Percentiles rank a stretch among this genome's conserved stretches.
Evolutionary conservation across 2,113 vertebrate species (phyloP).

Genomic region (Dasyprocta punctata): DNA sequence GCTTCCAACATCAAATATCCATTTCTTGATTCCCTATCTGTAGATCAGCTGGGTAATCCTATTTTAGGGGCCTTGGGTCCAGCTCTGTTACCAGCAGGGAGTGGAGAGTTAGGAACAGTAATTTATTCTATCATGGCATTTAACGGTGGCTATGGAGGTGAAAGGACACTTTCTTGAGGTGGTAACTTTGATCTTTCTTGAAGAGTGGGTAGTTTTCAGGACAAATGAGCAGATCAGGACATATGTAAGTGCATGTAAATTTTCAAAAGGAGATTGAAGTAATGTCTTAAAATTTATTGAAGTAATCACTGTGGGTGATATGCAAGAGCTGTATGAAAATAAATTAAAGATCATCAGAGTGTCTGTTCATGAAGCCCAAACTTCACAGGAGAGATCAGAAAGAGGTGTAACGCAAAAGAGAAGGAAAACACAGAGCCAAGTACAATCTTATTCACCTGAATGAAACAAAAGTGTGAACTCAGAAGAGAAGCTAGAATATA

Average conservation of each 20-base stretch:
- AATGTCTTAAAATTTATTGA: not conserved
- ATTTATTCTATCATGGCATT: not conserved
- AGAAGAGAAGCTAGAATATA: constrained; percentile 8
- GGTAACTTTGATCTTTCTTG: not conserved
- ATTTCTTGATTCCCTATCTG: not conserved
- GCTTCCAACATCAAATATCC: not conserved
- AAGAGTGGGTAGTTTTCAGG: constrained; percentile 11
- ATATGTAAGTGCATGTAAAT: not conserved
- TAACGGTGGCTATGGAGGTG: not conserved
- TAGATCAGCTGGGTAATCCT: not conserved
- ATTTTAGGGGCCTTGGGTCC: not conserved
- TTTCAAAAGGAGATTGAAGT: not conserved
- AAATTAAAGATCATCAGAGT: not conserved
- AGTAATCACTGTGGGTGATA: not conserved
- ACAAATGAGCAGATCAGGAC: not conserved
- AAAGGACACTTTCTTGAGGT: not conserved
- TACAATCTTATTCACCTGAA: not conserved
- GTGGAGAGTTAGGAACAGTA: not conserved
- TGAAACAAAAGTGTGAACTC: constrained; percentile 4
- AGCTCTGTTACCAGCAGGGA: not conserved
- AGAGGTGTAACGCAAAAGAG: not conserved
- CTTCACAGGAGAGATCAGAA: not conserved
- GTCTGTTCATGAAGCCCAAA: not conserved
- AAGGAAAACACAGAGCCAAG: not conserved
- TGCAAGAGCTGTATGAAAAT: not conserved